Conservation (phyloP, 2,888 invertebrate genomes). For the Lasioglossum figueresi region DNA sequence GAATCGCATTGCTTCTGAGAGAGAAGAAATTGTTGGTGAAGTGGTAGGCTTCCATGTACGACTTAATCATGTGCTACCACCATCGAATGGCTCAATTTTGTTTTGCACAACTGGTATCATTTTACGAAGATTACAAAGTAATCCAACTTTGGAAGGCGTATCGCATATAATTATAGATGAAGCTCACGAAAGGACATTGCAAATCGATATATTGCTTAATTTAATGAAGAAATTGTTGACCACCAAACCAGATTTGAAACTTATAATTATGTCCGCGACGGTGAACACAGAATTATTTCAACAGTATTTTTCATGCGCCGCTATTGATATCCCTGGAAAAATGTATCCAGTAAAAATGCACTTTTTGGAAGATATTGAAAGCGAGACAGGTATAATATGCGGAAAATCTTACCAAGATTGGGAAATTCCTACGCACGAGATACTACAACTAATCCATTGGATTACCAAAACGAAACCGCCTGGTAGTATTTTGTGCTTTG, state of each 20-base stretch:
- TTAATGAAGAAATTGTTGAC: slow-evolving; percentile 86
- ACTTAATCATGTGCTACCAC: slow-evolving; percentile 85
- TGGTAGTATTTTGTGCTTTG: slow-evolving; percentile 90
- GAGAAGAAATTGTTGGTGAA: slow-evolving; percentile 87
- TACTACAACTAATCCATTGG: slow-evolving; percentile 84
- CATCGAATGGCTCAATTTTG: slow-evolving; percentile 86
- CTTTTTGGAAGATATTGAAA: slow-evolving; percentile 85
- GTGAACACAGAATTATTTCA: slow-evolving; percentile 87
- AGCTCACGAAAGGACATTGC: slow-evolving; percentile 89
- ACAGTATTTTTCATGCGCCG: slow-evolving; percentile 85
- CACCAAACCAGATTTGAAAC: slow-evolving; percentile 85
- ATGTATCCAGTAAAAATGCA: slow-evolving; percentile 87
- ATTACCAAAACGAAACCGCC: slow-evolving; percentile 86
- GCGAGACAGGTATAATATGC: accelerated
- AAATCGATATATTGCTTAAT: slow-evolving; percentile 88
- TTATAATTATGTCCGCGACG: slow-evolving; percentile 91
- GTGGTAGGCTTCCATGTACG: slow-evolving; percentile 89
- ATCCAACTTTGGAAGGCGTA: slow-evolving; percentile 85
- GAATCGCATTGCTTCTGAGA: slow-evolving; percentile 87
- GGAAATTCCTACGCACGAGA: not conserved
- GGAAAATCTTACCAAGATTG: too few species aligned
- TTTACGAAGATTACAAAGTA: slow-evolving; percentile 83
- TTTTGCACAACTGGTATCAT: slow-evolving; percentile 90
- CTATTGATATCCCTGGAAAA: slow-evolving; percentile 86
- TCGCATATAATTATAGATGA: slow-evolving; percentile 90